Conservation (phyloP, 2,888 invertebrate species). For the Plagodis pulveraria region DNA sequence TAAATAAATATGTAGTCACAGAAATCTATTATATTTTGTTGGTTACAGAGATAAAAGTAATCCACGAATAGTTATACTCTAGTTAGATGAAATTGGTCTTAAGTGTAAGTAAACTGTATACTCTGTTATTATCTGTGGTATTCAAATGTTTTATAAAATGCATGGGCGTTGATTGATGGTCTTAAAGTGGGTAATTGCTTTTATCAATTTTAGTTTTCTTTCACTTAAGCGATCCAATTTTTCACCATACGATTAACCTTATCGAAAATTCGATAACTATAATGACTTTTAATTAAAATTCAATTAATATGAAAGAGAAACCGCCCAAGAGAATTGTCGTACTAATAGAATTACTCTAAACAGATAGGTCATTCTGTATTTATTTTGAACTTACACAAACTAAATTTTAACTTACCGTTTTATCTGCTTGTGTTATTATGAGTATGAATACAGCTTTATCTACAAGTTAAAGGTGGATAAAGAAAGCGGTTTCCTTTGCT, state of each 20-base stretch:
- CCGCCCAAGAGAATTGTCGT: neutral
- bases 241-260: conserved; percentile 29
- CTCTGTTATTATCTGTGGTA: neutral
- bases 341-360: neutral
- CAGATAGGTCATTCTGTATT: too few relatives aligned
- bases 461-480: conserved; percentile 49
- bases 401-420: neutral
- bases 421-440: neutral
- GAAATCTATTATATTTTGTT: too few relatives aligned
- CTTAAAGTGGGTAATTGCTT: conserved; percentile 22
- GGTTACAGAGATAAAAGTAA: too few relatives aligned
- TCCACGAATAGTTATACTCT: too few relatives aligned
- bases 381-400: too few relatives aligned
- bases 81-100: too few relatives aligned
- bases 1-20: too few relatives aligned
- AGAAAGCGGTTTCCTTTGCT: conserved; percentile 73
- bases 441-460: neutral
- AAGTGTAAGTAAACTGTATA: too few relatives aligned
- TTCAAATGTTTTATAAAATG: neutral
- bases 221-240: conserved; percentile 30
- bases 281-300: conserved; percentile 34
- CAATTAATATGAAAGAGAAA: conserved; percentile 28
- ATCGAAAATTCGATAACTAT: conserved; percentile 28
- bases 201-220: conserved; percentile 20
- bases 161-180: conserved; percentile 28